Conservation (phyloP, 2,888 invertebrate genomes). For the Dicroscelio sp. region DNA sequence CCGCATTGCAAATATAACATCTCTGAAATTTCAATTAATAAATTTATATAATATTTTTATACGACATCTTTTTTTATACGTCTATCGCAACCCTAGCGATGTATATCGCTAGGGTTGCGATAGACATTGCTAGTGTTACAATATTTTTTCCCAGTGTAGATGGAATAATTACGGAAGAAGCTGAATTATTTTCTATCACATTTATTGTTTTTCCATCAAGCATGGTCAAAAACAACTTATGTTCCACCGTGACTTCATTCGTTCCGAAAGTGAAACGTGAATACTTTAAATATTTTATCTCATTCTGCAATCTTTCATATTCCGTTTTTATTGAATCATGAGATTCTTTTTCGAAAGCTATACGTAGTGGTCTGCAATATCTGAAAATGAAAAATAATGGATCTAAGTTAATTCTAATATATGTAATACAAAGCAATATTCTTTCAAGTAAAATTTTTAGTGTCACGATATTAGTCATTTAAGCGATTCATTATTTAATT, state of each 20-base stretch:
- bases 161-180: conserved; percentile 12
- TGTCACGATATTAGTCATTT: not conserved
- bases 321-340: not conserved
- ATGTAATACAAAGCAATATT: no score
- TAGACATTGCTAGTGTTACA: not conserved
- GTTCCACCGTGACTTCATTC: not conserved
- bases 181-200: not conserved
- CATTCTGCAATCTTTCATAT: not conserved
- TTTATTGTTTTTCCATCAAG: conserved; percentile 1
- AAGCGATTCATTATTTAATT: no score
- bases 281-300: not conserved
- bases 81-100: no score
- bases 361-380: not conserved
- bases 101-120: no score
- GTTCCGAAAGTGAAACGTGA: not conserved
- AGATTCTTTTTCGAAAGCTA: not conserved
- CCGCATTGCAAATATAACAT: conserved; percentile 48
- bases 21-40: conserved; percentile 8
- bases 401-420: no score
- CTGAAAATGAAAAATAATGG: not conserved
- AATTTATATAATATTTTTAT: not conserved
- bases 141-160: not conserved
- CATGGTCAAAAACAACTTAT: conserved; percentile 2
- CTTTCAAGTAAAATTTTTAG: not conserved
- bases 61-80: no score